phyloP scores from a whole-genome alignment of 2,113 vertebrate species.

The Saimiri boliviensis region DNA sequence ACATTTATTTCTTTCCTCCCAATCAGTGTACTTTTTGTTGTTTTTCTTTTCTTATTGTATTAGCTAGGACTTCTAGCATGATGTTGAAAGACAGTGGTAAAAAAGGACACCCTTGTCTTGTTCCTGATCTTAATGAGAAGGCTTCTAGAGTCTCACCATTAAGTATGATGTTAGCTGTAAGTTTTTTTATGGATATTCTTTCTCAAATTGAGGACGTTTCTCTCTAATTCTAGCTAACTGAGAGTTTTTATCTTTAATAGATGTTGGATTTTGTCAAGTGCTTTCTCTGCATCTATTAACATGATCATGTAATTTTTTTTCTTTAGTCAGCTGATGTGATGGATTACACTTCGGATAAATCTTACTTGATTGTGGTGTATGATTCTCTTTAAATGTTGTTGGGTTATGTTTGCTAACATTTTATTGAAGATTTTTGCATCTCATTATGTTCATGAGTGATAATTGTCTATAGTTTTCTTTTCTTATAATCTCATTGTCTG shows the following conservation, averaged over 20 bases:
- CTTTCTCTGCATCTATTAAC: neutral
- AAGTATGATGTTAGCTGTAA: neutral
- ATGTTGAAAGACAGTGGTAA: neutral
- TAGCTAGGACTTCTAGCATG: neutral
- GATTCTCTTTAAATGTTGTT: neutral
- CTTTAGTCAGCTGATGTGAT: neutral
- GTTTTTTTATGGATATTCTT: neutral
- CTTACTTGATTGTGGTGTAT: neutral
- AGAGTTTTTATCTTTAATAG: neutral
- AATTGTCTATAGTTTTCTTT: neutral
- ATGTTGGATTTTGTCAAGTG: neutral
- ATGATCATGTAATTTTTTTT: neutral
- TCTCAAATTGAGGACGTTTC: neutral
- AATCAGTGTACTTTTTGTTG: neutral
- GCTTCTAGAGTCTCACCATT: neutral
- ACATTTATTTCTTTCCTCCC: neutral
- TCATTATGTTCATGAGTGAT: neutral
- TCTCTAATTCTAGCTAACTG: neutral
- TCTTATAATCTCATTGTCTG: neutral
- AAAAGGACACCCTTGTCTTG: neutral
- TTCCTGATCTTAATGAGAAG: neutral
- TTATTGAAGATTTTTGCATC: neutral
- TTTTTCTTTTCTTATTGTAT: neutral
- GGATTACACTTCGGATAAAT: neutral
- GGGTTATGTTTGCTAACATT: neutral